Conservation (phyloP, 2,797 vertebrate genomes). For the Cossypha heuglini region DNA sequence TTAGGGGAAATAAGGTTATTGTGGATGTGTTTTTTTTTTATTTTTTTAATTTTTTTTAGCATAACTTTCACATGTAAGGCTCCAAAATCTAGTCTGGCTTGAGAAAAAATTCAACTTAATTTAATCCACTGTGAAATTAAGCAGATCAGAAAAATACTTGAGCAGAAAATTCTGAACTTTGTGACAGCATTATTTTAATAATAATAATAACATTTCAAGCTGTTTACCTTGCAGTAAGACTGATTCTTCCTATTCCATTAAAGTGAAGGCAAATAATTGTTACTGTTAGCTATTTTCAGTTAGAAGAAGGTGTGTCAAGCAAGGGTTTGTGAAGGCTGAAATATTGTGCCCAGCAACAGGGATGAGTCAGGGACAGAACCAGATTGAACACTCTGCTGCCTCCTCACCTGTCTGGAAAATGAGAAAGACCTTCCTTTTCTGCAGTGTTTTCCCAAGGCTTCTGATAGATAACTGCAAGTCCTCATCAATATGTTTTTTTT, state of each 20-base stretch:
- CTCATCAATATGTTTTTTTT: not conserved
- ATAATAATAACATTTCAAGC: not conserved
- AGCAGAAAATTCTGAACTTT: not conserved
- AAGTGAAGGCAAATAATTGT: not conserved
- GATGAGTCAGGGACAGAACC: not conserved
- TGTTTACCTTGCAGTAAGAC: not conserved
- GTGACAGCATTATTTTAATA: not conserved
- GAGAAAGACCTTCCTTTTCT: not conserved
- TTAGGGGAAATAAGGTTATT: not conserved
- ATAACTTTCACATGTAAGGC: not conserved
- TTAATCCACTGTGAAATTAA: not conserved
- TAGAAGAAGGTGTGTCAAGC: not conserved
- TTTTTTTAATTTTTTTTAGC: not conserved
- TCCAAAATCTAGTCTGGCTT: not conserved
- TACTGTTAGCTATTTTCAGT: not conserved
- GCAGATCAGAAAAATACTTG: not conserved
- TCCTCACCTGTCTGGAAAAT: not conserved
- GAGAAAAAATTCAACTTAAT: not conserved
- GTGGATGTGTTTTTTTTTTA: not conserved
- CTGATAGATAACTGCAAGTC: not conserved
- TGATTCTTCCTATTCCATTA: not conserved
- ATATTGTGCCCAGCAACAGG: not conserved
- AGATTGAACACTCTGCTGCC: accelerated
- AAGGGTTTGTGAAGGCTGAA: not conserved
- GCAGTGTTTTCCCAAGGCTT: not conserved